These are phyloP conservation scores for Drosophila mayaguana DNA, from an alignment of 2,888 invertebrate species.

Conservation along the genomic window DNA sequence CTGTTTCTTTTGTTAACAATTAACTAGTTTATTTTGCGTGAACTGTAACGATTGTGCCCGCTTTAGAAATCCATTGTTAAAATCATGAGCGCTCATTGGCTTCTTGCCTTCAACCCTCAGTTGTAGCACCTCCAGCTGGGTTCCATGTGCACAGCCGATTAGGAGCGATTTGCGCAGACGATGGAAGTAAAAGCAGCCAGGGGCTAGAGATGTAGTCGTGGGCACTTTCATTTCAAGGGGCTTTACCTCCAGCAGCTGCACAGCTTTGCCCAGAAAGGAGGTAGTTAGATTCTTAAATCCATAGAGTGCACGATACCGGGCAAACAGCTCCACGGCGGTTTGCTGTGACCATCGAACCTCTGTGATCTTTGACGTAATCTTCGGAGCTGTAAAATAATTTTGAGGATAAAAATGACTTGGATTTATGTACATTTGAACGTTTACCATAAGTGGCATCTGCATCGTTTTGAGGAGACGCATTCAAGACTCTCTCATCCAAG, in stretches of 20 bases:
- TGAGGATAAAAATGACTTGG: background rate
- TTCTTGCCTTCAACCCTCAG: conserved; percentile 89
- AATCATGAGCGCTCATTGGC: conserved; percentile 91
- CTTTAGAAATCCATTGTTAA: conserved; percentile 93
- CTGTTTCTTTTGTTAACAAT: conserved; percentile 38
- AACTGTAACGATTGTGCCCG: conserved; percentile 39
- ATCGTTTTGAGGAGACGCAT: conserved; percentile 87
- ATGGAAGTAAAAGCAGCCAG: conserved; percentile 88
- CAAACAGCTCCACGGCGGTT: conserved; percentile 88
- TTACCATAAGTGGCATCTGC: conserved; percentile 90
- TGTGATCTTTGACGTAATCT: conserved; percentile 88
- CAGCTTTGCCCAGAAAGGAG: conserved; percentile 87
- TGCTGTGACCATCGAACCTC: conserved; percentile 89
- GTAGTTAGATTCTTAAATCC: conserved; percentile 88
- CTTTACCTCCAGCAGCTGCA: conserved; percentile 88
- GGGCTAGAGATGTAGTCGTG: conserved; percentile 54
- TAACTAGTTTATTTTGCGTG: conserved; percentile 59
- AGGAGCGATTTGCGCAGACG: conserved; percentile 87
- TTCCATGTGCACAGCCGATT: conserved; percentile 89
- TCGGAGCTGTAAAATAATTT: conserved; percentile 88
- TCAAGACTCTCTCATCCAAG: conserved; percentile 87
- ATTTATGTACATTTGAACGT: background rate
- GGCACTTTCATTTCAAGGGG: conserved; percentile 29
- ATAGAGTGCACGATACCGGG: conserved; percentile 89
- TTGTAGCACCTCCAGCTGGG: conserved; percentile 88